These are phyloP conservation scores for Adoxophyes honmai DNA, from an alignment of 1,140 invertebrate genomes.

Conservation along the genomic window DNA sequence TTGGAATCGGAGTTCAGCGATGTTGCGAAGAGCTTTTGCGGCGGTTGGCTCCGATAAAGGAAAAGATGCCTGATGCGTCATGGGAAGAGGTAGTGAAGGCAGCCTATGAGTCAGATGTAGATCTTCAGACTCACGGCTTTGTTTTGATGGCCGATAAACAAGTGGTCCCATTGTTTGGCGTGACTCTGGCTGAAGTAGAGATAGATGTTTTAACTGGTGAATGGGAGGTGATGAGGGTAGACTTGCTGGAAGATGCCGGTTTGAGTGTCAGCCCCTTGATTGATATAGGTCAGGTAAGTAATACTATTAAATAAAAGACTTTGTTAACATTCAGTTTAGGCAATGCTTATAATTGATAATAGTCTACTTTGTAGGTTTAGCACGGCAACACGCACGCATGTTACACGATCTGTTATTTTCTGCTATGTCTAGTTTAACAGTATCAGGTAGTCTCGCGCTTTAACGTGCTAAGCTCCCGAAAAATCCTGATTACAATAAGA, in stretches of 20 bases:
- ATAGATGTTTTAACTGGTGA: conserved; percentile 87
- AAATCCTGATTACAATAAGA: no score
- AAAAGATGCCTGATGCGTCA: conserved; percentile 65
- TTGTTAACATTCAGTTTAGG: no score
- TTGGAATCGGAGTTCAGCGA: conserved; percentile 76
- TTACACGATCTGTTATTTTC: no score
- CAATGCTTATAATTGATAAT: no score
- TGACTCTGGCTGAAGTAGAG: conserved; percentile 81
- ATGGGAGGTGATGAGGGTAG: conserved; percentile 79
- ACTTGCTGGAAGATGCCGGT: conserved; percentile 85
- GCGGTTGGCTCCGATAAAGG: conserved; percentile 78
- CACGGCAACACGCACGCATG: no score
- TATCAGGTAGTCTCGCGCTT: no score
- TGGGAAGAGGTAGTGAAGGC: conserved; percentile 79
- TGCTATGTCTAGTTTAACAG: no score
- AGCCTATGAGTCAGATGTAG: conserved; percentile 73
- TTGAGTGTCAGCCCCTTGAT: conserved; percentile 83
- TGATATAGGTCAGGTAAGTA: conserved; percentile 84
- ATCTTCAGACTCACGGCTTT: conserved; percentile 78
- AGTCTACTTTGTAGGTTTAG: no score
- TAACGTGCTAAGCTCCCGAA: no score
- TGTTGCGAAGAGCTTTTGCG: conserved; percentile 78
- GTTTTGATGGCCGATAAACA: conserved; percentile 74
- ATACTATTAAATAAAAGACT: no score
- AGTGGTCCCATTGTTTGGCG: conserved; percentile 78